phyloP scores from a whole-genome alignment of 2,113 vertebrate species.

The Menura novaehollandiae region DNA sequence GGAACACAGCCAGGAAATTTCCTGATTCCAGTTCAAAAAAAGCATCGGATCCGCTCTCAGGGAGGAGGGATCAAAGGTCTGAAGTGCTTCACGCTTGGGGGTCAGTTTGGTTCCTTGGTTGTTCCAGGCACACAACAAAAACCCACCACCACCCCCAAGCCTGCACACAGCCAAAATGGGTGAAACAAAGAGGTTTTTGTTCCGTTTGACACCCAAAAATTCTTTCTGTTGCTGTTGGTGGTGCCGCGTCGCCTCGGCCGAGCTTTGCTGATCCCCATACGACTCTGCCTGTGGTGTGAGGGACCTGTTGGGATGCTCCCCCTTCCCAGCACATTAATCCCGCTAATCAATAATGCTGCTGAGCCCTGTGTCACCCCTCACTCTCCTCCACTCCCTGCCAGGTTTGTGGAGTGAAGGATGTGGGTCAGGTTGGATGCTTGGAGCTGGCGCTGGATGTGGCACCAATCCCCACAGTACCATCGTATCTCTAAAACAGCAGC shows the following conservation, averaged over 20 bases:
- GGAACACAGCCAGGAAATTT: slow-evolving; percentile 23
- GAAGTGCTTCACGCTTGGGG: not conserved
- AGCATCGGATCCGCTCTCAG: not conserved
- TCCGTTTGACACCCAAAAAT: not conserved
- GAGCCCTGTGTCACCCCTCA: not conserved
- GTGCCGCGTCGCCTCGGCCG: accelerated
- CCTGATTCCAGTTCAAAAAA: slow-evolving; percentile 24
- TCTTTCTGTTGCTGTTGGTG: not conserved
- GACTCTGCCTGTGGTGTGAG: not conserved
- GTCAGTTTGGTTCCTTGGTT: not conserved
- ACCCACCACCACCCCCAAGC: not conserved
- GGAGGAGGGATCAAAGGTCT: slow-evolving; percentile 21
- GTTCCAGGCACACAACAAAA: not conserved
- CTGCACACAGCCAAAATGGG: not conserved
- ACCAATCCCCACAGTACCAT: accelerated
- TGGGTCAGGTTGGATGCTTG: not conserved
- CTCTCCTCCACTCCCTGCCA: accelerated
- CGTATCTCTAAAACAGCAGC: not conserved
- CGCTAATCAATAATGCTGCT: accelerated
- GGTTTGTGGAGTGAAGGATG: not conserved
- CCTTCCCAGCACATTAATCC: not conserved
- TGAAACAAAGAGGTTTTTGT: not conserved
- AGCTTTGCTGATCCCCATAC: not conserved
- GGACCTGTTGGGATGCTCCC: not conserved
- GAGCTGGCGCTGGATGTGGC: not conserved